Conservation (phyloP, 2,888 invertebrate genomes). For the Dione vanillae region DNA sequence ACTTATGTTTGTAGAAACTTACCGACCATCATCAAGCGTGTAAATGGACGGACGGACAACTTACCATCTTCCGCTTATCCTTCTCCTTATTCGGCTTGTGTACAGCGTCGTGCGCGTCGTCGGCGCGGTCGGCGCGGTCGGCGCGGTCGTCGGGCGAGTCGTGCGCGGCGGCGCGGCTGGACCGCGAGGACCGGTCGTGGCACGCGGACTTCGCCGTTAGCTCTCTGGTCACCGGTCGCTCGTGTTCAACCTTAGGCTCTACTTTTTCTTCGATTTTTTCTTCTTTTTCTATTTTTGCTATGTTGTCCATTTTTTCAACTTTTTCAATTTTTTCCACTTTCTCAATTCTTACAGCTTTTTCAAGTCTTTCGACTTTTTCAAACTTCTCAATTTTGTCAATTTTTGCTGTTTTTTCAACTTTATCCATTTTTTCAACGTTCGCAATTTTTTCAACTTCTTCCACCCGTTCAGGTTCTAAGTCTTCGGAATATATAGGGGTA, state of each 20-base stretch:
- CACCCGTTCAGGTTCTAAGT: slow-evolving; percentile 1
- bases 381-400: neutral
- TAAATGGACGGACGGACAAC: slow-evolving; percentile 30
- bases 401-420: neutral
- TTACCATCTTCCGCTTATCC: slow-evolving; percentile 83
- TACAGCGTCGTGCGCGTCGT: slow-evolving; percentile 78
- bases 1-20: no score
- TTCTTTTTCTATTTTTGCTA: neutral
- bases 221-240: slow-evolving; percentile 66
- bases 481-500: slow-evolving; percentile 22
- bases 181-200: slow-evolving; percentile 74
- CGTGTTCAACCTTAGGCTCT: slow-evolving; percentile 63
- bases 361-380: slow-evolving; percentile 54
- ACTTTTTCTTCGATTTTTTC: slow-evolving; percentile 43
- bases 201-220: slow-evolving; percentile 74
- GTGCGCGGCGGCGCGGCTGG: slow-evolving; percentile 67
- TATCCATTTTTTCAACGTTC: neutral
- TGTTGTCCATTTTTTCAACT: slow-evolving; percentile 7
- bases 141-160: no score
- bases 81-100: slow-evolving; percentile 65
- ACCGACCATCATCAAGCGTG: no score
- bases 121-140: slow-evolving; percentile 79
- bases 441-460: neutral
- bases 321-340: slow-evolving; percentile 17
- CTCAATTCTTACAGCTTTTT: slow-evolving; percentile 53